Evolutionary conservation across 2,113 vertebrate genomes (phyloP), one percentile per base, ranked within the genome.

Genomic region (Tychaedon coryphoeus): DNA sequence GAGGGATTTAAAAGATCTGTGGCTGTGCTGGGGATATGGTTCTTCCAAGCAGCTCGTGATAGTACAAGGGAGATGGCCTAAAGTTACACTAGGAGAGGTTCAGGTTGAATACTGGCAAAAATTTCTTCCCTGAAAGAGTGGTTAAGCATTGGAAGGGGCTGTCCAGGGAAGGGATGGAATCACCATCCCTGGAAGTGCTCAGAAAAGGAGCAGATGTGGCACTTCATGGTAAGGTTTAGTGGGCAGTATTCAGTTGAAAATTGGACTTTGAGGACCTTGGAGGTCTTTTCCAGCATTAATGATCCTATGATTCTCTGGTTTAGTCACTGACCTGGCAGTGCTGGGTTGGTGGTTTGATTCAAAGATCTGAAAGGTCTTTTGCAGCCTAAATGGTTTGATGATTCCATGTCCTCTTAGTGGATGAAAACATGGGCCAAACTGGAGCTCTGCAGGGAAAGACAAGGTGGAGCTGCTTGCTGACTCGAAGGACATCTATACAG

Each of bases 311-410:
- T 56, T 70, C 62, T 54, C 15, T 56, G 34, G 22, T 56, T 70
- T 33, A 42, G 6, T 48, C 31, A 42, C 11, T 47, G 71, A 13
- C 14, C 45, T 83, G 78, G 40, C 54, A 31, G n/a, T 23, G n/a
- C 62, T 61, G 62, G 47, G 5, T 60, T 38, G n/a, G 7, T 31
- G 8, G 17, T 2, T 60, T 45, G 5, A 74, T 45, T 74, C 14
- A 40, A 75, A 54, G 54, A 19, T 33, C 14, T 54, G 24, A 69
- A 54, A 67, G 5, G 2, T 54, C 29, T 69, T 69, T 61, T 67
- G 20, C 54, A 53, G 2, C 9, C n/a, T 8, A 15, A 31, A 54
- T 1, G 2, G 3, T 61, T 48, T 0, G 0, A 13, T 48, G 14
- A 25, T 42, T 76, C 40, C 8, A 7, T 26, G 25, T 42, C 33